phyloP scores from a whole-genome alignment of 2,888 invertebrate genomes.

The Callyntrura sp. region DNA sequence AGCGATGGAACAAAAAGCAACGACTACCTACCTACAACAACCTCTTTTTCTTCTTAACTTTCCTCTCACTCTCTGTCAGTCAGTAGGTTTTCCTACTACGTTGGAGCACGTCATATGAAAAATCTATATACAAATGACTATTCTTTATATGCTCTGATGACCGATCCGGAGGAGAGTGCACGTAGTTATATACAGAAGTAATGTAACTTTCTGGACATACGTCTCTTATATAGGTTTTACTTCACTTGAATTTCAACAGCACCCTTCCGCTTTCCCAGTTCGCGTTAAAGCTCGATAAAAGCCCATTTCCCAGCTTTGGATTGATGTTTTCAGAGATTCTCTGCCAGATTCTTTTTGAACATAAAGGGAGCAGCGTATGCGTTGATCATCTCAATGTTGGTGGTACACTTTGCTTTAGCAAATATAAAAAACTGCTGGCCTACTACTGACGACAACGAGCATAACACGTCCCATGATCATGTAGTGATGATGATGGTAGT shows the following conservation, averaged over 20 bases:
- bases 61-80: neutral
- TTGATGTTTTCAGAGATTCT: slow-evolving; percentile 58
- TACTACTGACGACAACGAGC: slow-evolving; percentile 13
- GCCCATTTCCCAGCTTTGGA: slow-evolving; percentile 57
- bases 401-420: slow-evolving; percentile 33
- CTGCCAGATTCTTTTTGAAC: slow-evolving; percentile 13
- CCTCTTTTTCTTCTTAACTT: slow-evolving; percentile 22
- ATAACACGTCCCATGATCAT: slow-evolving; percentile 21
- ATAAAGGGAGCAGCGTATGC: slow-evolving; percentile 28
- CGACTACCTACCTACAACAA: neutral
- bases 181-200: neutral
- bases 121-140: neutral
- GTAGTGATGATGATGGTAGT: slow-evolving; percentile 16
- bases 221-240: slow-evolving; percentile 30
- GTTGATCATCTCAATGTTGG: neutral
- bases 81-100: no score
- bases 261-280: slow-evolving; percentile 19
- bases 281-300: slow-evolving; percentile 67
- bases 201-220: slow-evolving; percentile 4
- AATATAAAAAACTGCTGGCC: slow-evolving; percentile 50
- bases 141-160: no score
- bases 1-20: neutral
- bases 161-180: neutral
- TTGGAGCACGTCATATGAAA: no score
- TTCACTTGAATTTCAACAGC: slow-evolving; percentile 10